These are phyloP conservation scores for Leptodactylus fuscus DNA, from an alignment of 2,113 vertebrate species.

Conservation along the genomic window DNA sequence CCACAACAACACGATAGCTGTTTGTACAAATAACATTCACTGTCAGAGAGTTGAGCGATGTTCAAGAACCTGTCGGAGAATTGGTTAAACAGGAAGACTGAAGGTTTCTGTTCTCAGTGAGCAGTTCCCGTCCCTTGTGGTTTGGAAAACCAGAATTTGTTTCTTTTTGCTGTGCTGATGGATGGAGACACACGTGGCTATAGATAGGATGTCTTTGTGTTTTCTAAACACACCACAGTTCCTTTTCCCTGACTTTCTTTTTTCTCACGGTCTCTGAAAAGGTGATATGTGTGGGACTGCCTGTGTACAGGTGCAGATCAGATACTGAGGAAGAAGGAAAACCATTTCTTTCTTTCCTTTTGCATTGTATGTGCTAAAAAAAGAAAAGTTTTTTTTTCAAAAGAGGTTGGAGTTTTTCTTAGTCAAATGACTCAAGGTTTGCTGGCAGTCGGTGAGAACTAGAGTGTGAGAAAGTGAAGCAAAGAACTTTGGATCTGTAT, in stretches of 20 bases:
- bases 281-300: constrained; percentile 81
- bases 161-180: constrained; percentile 56
- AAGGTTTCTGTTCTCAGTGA: constrained; percentile 45
- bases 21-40: neutral
- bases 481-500: constrained; percentile 60
- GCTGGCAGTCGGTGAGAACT: constrained; percentile 81
- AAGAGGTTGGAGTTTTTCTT: constrained; percentile 72
- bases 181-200: constrained; percentile 66
- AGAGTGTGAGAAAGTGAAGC: constrained; percentile 96
- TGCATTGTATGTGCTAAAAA: constrained; percentile 57
- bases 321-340: constrained; percentile 72
- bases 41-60: neutral
- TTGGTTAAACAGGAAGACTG: constrained; percentile 37
- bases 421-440: constrained; percentile 79
- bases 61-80: neutral
- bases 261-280: constrained; percentile 84
- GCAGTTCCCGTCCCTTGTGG: constrained; percentile 50
- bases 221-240: constrained; percentile 63
- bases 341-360: constrained; percentile 63
- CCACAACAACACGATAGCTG: neutral
- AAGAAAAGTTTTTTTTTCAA: constrained; percentile 61
- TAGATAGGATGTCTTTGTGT: constrained; percentile 62
- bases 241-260: constrained; percentile 73
- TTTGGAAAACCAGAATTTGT: constrained; percentile 51
- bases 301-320: constrained; percentile 85